These are phyloP conservation scores for Hypanus sabinus DNA, from an alignment of 2,113 vertebrate species.

Conservation along the genomic window DNA sequence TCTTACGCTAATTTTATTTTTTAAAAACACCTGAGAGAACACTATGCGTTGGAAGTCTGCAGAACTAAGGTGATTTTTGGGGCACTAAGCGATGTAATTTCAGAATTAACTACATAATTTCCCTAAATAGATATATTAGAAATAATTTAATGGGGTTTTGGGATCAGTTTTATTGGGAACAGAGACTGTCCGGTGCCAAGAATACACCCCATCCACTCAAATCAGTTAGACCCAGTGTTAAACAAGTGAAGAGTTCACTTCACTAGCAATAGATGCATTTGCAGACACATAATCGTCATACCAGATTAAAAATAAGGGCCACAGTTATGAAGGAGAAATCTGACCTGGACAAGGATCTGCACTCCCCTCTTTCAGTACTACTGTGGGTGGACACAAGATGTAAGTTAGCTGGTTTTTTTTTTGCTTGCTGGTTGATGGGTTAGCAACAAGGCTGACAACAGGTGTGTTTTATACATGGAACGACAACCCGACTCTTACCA, in stretches of 20 bases:
- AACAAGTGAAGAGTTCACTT: not conserved
- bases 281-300: slow-evolving; percentile 27
- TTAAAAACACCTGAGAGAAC: not conserved
- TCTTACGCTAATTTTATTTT: not conserved
- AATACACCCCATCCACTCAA: not conserved
- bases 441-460: not conserved
- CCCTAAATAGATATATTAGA: not conserved
- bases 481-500: too few relatives aligned
- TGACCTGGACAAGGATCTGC: not conserved
- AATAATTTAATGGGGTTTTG: not conserved
- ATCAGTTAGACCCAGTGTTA: not conserved
- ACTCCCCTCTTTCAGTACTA: not conserved
- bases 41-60: not conserved
- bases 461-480: slow-evolving; percentile 3
- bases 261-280: slow-evolving; percentile 2
- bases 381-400: not conserved
- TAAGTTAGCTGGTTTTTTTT: not conserved
- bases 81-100: slow-evolving; percentile 3
- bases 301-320: slow-evolving; percentile 30
- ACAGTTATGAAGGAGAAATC: not conserved
- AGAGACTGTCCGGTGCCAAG: not conserved
- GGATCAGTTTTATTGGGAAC: not conserved
- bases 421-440: not conserved
- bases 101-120: not conserved
- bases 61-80: not conserved